Evolutionary conservation across 2,888 invertebrate genomes (phyloP), one percentile per base, ranked within the genome.

Genomic region (Hirtodrosophila cameraria): DNA sequence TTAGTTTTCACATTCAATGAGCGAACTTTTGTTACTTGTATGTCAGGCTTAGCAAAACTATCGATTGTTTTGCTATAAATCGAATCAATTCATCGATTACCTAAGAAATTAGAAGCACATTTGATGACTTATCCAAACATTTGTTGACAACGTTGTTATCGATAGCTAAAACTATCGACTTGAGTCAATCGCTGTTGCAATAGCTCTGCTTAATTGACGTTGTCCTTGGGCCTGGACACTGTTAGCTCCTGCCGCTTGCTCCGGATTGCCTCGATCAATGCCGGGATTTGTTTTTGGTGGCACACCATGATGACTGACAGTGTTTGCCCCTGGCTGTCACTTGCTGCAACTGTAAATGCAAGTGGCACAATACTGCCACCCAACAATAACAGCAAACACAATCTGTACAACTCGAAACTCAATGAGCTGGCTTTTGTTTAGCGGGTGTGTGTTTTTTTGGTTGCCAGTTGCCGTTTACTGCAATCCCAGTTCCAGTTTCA

Each of bases 371-470:
- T 7, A 4, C 23, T 6, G 23, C 23, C 23, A 23, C 49, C 35
- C 15, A 8, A 3, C 61, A 11, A 12, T 33, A 11, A n/a, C 23
- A 27, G 33, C 49, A 54, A n/a, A 43, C 38, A 49, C 61, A 58
- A 50, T 61, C 62, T 46, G 45, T n/a, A 69, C 50, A 75, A 69
- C 75, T 75, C 63, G 58, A 63, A 75, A 75, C 79, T 65, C 79
- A 86, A 68, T 79, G 80, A 86, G 84, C 71, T 79, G 58, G 67
- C 67, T 64, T 82, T 86, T 86, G 83, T 85, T 74, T 52, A 36
- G 79, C 67, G 72, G 46, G 63, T 61, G 78, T 63, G 63, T 23
- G 18, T 20, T 20, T 20, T 20, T 2, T 20, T 2, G 48, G 58
- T 38, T 33, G 28, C 28, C 55, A 30, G 55, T 50, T 45, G 35